Base-by-base conservation (phyloP, 2,888 invertebrate genomes). In the Boloria euphrosyne region DNA sequence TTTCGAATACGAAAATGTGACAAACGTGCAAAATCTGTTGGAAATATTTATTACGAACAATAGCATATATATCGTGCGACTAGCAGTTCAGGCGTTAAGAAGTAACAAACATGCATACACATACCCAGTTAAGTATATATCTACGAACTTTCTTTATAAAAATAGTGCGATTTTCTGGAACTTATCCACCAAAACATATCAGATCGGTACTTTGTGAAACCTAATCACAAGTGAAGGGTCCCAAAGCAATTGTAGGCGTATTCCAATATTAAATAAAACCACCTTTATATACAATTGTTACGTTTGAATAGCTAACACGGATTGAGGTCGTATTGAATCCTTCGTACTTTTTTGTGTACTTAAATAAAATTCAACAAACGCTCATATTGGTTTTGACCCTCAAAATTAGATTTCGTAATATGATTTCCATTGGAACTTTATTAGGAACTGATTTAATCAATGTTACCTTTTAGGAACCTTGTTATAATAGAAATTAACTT, bases 181-280 rank as follows among this genome's bases (percentile, higher is more conserved):
- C 44, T 22, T 38, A 38, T 50, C 14, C 2, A 10, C 18, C 17
- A 55, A 55, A 44, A 18, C 55, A 14, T 46, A 46, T 57, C 22
- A 46, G 22, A 57, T 57, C 44, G n/a, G 22, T 46, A 18, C 55
- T 62, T 63, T 54, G 31, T 63, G 59, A 66, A 69, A 69, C 63
- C 62, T 66, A 69, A 66, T 66, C 66, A 63, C 54, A 51, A 66
- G 18, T 47, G 59, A 66, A 66, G 66, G 58, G 62, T 51, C 60
- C 63, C 64, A 64, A 70, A 64, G 62, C 71, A 71, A 72, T 72
- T 71, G 53, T 65, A 64, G 63, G 68, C 71, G 66, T 69, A 71
- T 71, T 67, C 69, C 72, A 65, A 73, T 73, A 73, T 73, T 73
- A 71, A 73, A 73, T 73, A 71, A 71, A 71, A 68, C 67, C 67